phyloP scores from a whole-genome alignment of 2,113 vertebrate species.

The Prinia subflava region DNA sequence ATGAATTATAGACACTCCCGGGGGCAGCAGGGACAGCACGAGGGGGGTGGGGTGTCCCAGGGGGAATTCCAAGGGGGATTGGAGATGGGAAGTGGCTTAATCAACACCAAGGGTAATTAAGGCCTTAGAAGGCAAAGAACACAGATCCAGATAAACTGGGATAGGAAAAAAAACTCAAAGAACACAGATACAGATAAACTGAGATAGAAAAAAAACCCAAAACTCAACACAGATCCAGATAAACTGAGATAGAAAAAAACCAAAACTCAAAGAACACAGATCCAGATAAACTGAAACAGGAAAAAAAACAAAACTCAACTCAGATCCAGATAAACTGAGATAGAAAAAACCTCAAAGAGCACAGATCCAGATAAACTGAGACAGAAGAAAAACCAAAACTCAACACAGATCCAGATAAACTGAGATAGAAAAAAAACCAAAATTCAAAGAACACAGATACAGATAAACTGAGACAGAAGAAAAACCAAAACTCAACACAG shows the following conservation, averaged over 20 bases:
- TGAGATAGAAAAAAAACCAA: no score
- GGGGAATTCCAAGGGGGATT: not conserved
- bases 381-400: no score
- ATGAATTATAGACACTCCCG: not conserved
- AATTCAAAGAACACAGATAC: no score
- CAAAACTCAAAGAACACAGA: no score
- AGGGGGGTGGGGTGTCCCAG: not conserved
- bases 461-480: no score
- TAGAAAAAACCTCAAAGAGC: not conserved
- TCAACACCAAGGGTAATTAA: not conserved
- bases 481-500: no score
- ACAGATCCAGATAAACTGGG: accelerated
- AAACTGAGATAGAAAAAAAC: not conserved
- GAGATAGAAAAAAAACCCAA: no score
- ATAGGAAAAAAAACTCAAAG: not conserved
- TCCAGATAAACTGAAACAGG: no score
- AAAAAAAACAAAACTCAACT: not conserved
- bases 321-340: accelerated
- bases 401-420: no score
- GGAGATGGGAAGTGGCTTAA: not conserved
- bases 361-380: not conserved
- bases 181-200: not conserved
- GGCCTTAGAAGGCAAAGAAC: not conserved
- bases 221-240: no score
- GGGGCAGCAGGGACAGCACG: not conserved